A percentile compares a stretch with the other conserved stretches of the same genome.
phyloP scores from a whole-genome alignment of 35 echinoderm and acorn worm genomes.

The Holothuria glaberrima region DNA sequence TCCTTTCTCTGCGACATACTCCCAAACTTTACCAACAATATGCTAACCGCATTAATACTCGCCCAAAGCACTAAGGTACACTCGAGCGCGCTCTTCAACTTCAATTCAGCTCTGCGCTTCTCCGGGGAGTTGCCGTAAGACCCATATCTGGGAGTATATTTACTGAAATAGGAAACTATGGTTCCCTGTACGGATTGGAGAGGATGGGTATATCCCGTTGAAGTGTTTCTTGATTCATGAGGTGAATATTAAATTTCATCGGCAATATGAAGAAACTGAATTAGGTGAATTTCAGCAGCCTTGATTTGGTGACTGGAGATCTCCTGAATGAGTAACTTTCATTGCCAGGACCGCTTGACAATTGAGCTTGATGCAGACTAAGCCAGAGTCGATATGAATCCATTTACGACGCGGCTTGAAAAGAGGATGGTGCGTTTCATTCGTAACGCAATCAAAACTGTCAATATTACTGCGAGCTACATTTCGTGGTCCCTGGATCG shows the following conservation, averaged over 20 bases:
- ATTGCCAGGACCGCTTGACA: too few species aligned
- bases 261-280: conserved; percentile 26
- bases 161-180: conserved; percentile 48
- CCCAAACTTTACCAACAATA: conserved; percentile 52
- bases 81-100: conserved; percentile 44
- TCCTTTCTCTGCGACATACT: conserved; percentile 21
- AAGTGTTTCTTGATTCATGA: conserved; percentile 41
- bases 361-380: too few species aligned
- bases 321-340: too few species aligned
- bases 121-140: conserved; percentile 41
- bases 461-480: conserved; percentile 11
- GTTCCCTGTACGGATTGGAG: conserved; percentile 27
- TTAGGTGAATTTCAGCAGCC: conserved; percentile 36
- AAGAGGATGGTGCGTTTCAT: too few species aligned
- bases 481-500: conserved; percentile 29
- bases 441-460: conserved; percentile 29
- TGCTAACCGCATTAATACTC: conserved; percentile 45
- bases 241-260: conserved; percentile 55
- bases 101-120: conserved; percentile 11
- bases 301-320: conserved; percentile 30
- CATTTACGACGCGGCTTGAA: too few species aligned
- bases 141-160: conserved; percentile 49
- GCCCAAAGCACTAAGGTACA: conserved; percentile 49
- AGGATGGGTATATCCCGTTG: conserved; percentile 39
- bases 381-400: too few species aligned